phyloP scores from a whole-genome alignment of 2,113 vertebrate species.

The Tyto alba region DNA sequence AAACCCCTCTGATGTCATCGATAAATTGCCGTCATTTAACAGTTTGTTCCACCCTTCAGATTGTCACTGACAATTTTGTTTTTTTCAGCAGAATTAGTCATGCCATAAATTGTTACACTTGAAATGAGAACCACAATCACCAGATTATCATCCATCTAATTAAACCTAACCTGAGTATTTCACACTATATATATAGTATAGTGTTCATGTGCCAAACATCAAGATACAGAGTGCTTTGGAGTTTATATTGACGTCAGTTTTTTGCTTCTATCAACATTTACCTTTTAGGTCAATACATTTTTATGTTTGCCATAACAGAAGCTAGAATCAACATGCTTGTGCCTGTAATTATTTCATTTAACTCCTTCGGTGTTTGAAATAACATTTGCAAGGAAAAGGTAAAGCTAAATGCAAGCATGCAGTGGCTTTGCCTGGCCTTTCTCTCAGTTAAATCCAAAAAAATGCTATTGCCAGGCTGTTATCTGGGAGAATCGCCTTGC shows the following conservation, averaged over 20 bases:
- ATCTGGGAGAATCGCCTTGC: background rate
- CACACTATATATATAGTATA: background rate
- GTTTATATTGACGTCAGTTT: slow-evolving; percentile 38
- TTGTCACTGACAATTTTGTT: background rate
- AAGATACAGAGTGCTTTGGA: slow-evolving; percentile 1
- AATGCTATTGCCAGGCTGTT: background rate
- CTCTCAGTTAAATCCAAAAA: background rate
- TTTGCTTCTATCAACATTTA: slow-evolving; percentile 47
- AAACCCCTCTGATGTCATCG: background rate
- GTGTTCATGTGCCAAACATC: background rate
- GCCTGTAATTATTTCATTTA: background rate
- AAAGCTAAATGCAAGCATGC: background rate
- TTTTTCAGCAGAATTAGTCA: slow-evolving; percentile 4
- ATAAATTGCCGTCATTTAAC: background rate
- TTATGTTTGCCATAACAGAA: slow-evolving; percentile 52
- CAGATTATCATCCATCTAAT: slow-evolving; percentile 10
- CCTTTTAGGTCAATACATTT: slow-evolving; percentile 42
- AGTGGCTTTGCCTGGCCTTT: background rate
- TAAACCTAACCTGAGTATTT: slow-evolving; percentile 1
- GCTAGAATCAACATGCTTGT: slow-evolving; percentile 41
- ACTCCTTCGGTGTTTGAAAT: background rate
- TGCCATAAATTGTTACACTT: background rate
- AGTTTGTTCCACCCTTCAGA: background rate
- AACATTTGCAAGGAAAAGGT: background rate
- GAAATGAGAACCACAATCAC: background rate